Percentiles rank a stretch among this genome's conserved stretches.
phyloP scores from a whole-genome alignment of 2,113 vertebrate species.

The Emydura subglobosa region DNA sequence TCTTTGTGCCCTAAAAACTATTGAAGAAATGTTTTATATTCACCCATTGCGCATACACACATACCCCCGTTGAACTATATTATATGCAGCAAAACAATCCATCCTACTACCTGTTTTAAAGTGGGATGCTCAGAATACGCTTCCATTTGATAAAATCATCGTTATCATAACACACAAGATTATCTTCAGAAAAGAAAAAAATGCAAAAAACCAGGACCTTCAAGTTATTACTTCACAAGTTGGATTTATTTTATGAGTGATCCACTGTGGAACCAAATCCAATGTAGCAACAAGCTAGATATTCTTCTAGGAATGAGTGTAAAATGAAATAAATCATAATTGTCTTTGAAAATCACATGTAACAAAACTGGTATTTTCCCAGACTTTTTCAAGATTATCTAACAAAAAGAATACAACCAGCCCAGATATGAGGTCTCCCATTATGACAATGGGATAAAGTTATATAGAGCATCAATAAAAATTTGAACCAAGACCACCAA shows the following conservation, averaged over 20 bases:
- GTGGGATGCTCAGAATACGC: not conserved
- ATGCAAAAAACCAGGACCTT: slow-evolving; percentile 6
- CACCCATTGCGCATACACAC: not conserved
- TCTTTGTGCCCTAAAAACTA: not conserved
- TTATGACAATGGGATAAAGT: not conserved
- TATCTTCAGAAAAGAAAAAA: not conserved
- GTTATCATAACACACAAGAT: not conserved
- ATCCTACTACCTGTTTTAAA: not conserved
- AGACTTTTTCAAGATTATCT: slow-evolving; percentile 3
- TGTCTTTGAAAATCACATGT: slow-evolving; percentile 3
- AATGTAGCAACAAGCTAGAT: slow-evolving; percentile 20
- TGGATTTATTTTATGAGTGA: slow-evolving; percentile 56
- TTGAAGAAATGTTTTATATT: not conserved
- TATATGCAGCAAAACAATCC: not conserved
- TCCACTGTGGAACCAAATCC: slow-evolving; percentile 33
- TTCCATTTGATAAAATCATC: not conserved
- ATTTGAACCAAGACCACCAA: not conserved
- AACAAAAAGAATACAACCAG: not conserved
- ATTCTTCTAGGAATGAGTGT: slow-evolving; percentile 24
- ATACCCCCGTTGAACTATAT: not conserved
- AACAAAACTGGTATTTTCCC: slow-evolving; percentile 21
- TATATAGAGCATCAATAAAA: not conserved
- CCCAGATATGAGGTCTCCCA: not conserved
- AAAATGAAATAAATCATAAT: slow-evolving; percentile 1
- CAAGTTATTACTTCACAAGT: slow-evolving; percentile 22